These are phyloP conservation scores for Syngnathus rostellatus DNA, from an alignment of 2,797 vertebrate species.

Conservation along the genomic window DNA sequence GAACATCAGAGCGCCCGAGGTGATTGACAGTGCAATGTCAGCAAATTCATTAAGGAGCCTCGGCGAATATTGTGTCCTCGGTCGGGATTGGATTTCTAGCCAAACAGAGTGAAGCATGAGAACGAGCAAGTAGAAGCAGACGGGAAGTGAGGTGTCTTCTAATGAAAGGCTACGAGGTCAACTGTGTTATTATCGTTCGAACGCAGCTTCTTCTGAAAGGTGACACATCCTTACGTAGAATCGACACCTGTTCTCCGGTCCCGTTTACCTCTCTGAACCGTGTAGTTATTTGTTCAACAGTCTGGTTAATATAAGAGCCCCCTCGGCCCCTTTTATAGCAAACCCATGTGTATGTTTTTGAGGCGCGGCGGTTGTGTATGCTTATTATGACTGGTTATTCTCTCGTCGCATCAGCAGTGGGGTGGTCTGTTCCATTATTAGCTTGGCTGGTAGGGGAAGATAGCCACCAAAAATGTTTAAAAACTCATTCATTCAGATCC, in stretches of 20 bases:
- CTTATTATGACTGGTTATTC: conserved; percentile 3
- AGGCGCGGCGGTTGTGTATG: background rate
- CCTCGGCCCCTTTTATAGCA: background rate
- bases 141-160: conserved; percentile 31
- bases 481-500: background rate
- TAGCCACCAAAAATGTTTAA: background rate
- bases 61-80: conserved; percentile 16
- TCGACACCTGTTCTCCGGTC: conserved; percentile 37
- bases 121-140: conserved; percentile 41
- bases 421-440: conserved; percentile 3
- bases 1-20: background rate
- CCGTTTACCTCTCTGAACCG: conserved; percentile 3
- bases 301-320: background rate
- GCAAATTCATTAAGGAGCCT: conserved; percentile 7
- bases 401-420: background rate
- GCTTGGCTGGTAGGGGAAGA: background rate
- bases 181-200: conserved; percentile 19
- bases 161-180: conserved; percentile 37
- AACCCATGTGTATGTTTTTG: background rate
- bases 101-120: conserved; percentile 48
- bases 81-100: conserved; percentile 42
- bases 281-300: conserved; percentile 16
- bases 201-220: conserved; percentile 30
- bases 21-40: conserved; percentile 1
- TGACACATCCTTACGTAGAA: conserved; percentile 19